These are phyloP conservation scores for Oscheius sp. DNA, from an alignment of 2,888 invertebrate genomes.

Conservation along the genomic window DNA sequence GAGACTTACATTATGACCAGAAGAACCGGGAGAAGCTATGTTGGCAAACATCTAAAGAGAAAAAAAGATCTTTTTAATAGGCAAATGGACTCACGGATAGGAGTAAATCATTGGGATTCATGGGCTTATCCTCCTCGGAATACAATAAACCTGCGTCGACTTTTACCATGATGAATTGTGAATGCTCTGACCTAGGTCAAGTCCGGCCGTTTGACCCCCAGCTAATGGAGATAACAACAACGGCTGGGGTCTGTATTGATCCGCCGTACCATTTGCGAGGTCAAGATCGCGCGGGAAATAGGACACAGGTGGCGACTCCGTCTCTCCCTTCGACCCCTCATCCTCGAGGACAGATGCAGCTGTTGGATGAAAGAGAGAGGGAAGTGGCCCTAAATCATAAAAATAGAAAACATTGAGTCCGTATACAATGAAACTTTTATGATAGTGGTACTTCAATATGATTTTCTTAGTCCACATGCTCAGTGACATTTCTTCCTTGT, in stretches of 20 bases:
- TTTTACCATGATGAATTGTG: conserved; percentile 4
- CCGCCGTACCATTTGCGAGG: conserved; percentile 12
- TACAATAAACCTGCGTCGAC: neutral
- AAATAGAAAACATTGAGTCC: neutral
- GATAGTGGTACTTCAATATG: too few relatives aligned
- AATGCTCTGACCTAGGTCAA: conserved; percentile 11
- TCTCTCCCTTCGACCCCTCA: neutral
- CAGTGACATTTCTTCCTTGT: too few relatives aligned
- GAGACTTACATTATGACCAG: neutral
- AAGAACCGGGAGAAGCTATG: neutral
- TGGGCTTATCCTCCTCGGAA: neutral
- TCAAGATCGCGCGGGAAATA: conserved; percentile 28
- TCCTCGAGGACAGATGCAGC: neutral
- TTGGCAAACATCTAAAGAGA: neutral
- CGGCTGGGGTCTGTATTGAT: neutral
- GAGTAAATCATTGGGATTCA: conserved; percentile 11
- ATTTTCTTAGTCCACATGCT: too few relatives aligned
- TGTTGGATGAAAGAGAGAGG: neutral
- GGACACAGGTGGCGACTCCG: conserved; percentile 11
- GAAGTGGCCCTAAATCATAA: neutral
- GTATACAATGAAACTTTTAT: too few relatives aligned
- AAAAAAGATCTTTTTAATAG: neutral
- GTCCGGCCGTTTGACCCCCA: neutral
- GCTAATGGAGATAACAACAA: conserved; percentile 8
- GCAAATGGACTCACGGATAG: neutral